A percentile compares a stretch with the other conserved stretches of the same genome.
Evolutionary conservation across 2,113 vertebrate species (phyloP).

Genomic region (Corythoichthys intestinalis): DNA sequence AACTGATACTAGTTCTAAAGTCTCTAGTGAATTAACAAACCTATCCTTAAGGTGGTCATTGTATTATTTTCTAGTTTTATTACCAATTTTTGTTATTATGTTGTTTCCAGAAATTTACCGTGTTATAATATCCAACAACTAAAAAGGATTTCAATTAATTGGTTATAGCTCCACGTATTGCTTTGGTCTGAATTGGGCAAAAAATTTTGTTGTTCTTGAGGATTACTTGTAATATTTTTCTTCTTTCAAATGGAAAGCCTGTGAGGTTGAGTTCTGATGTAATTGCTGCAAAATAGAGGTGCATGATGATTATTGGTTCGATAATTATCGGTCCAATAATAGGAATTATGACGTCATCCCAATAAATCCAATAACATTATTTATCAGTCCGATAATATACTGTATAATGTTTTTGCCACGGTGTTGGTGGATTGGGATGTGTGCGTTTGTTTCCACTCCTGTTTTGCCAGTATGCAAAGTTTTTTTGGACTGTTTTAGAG

Average conservation of each 20-base stretch:
- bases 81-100: neutral
- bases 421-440: too few relatives aligned
- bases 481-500: too few relatives aligned
- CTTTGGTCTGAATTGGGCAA: neutral
- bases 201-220: neutral
- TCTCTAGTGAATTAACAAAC: too few relatives aligned
- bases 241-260: slow-evolving; percentile 1
- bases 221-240: neutral
- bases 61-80: neutral
- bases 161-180: neutral
- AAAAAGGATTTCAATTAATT: neutral
- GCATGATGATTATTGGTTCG: too few relatives aligned
- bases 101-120: neutral
- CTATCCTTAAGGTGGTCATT: neutral
- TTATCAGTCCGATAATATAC: too few relatives aligned
- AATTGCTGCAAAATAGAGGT: too few relatives aligned
- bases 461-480: too few relatives aligned
- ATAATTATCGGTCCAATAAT: too few relatives aligned
- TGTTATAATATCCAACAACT: neutral
- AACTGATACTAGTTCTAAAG: neutral
- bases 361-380: too few relatives aligned
- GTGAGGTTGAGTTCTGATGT: slow-evolving; percentile 12
- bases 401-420: too few relatives aligned
- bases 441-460: too few relatives aligned
- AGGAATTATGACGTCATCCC: too few relatives aligned